These are phyloP conservation scores for Coryphaenoides rupestris DNA, from an alignment of 2,113 vertebrate species.

Conservation along the genomic window DNA sequence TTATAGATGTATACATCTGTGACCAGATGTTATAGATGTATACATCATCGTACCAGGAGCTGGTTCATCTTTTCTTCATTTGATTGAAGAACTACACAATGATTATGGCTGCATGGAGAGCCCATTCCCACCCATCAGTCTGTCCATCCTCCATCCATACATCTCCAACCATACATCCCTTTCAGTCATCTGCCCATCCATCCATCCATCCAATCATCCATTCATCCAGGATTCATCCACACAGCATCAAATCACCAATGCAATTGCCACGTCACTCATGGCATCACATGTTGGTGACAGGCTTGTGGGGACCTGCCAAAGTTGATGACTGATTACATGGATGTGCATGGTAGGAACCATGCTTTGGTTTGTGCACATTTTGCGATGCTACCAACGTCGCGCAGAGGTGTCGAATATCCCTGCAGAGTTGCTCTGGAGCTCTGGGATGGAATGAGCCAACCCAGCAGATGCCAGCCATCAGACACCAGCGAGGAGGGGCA, in stretches of 20 bases:
- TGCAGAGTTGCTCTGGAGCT: not conserved
- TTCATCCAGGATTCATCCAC: not conserved
- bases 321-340: slow-evolving; percentile 41
- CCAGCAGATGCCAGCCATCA: slow-evolving; percentile 52
- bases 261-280: too few relatives aligned
- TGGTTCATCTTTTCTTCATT: too few relatives aligned
- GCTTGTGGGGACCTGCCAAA: slow-evolving; percentile 23
- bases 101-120: too few relatives aligned
- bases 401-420: slow-evolving; percentile 50
- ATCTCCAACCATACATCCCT: not conserved
- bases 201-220: slow-evolving; percentile 12
- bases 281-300: not conserved
- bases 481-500: slow-evolving; percentile 32
- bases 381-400: slow-evolving; percentile 26
- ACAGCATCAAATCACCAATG: too few relatives aligned
- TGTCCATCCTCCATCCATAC: not conserved
- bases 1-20: too few relatives aligned
- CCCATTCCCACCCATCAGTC: too few relatives aligned
- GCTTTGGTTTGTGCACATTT: slow-evolving; percentile 16
- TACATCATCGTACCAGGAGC: too few relatives aligned
- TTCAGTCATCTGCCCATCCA: not conserved
- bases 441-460: slow-evolving; percentile 45
- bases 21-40: too few relatives aligned
- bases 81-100: too few relatives aligned
- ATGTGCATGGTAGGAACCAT: slow-evolving; percentile 24